Conservation (phyloP, 2,113 vertebrate genomes). For the Prietella phreatophila region DNA sequence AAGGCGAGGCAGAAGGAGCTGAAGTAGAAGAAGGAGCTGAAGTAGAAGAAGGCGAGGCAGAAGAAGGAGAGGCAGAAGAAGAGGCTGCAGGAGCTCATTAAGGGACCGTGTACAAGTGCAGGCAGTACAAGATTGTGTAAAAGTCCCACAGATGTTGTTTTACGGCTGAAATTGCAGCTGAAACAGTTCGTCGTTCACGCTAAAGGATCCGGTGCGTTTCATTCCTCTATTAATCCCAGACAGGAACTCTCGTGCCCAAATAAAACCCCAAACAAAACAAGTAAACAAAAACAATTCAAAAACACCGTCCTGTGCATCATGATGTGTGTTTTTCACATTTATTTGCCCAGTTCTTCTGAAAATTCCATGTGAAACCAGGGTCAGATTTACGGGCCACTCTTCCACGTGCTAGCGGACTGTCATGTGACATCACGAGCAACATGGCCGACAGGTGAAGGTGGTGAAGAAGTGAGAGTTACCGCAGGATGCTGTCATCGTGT, state of each 20-base stretch:
- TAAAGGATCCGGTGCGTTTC: not conserved
- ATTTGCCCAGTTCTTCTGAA: not conserved
- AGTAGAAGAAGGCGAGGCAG: not conserved
- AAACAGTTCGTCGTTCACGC: not conserved
- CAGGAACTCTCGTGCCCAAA: too few relatives aligned
- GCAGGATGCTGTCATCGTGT: conserved; percentile 93
- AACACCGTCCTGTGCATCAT: not conserved
- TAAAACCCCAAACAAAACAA: not conserved
- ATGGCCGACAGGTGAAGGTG: not conserved
- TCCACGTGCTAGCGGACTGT: not conserved
- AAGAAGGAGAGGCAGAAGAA: not conserved
- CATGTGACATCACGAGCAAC: not conserved
- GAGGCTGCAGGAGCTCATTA: not conserved
- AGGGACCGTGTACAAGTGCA: not conserved
- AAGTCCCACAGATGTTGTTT: not conserved
- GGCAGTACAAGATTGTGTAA: too few relatives aligned
- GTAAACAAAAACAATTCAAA: not conserved
- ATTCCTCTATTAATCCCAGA: too few relatives aligned
- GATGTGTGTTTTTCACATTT: not conserved
- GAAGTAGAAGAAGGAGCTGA: too few relatives aligned
- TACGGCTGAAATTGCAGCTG: not conserved
- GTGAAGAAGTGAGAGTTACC: conserved; percentile 67
- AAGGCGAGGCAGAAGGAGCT: not conserved
- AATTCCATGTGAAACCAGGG: not conserved
- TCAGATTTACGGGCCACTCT: not conserved